Base-by-base conservation (phyloP, 2,888 invertebrate species). In the Agriopis marginaria region DNA sequence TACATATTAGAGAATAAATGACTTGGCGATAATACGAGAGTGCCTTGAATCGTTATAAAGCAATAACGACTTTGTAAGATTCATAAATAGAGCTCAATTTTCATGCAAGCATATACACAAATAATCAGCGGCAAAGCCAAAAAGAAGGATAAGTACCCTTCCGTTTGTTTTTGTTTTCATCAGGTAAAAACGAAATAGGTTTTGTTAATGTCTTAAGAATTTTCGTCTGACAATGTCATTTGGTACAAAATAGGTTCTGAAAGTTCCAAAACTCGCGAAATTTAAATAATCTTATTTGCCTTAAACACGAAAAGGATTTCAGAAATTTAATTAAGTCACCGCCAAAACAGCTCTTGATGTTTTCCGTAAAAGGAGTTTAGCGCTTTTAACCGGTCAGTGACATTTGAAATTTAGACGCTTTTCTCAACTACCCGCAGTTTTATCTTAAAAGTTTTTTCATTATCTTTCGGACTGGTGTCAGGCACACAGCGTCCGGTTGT, bases 401-500 rank as follows among this genome's bases (percentile, higher is more conserved):
- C 74, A 72, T 74, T 71, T 74, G 71, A 70, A 70, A 69, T 71
- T 74, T 72, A 70, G 59, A 73, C 68, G 71, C 59, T 59, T 59
- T 14, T 32, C 32, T 32, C 32, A 44, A 14, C 44, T 56, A 14
- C 11, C 55, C 10, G 10, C 11, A 11, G 7, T 55, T 58, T 73
- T 64, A 55, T 64, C 58, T 74, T 65, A 71, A 73, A 76, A 72
- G 58, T 77, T 74, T 75, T 74, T 76, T 77, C 71, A 75, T 77
- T 76, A 73, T 74, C 73, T 72, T 68, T 62, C 55, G 69, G 64
- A 68, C 69, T 67, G 69, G 79, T 77, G 79, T 77, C 77, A 73
- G 68, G 75, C 78, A 77, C 70, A 80, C 76, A 76, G 78, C 80
- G 72, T 82, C 83, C 81, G 80, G 74, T 82, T 82, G 79, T 81